Percentiles rank a stretch among this genome's conserved stretches.
Evolutionary conservation across 2,888 invertebrate species (phyloP).

Genomic region (Stegophylla sp.): DNA sequence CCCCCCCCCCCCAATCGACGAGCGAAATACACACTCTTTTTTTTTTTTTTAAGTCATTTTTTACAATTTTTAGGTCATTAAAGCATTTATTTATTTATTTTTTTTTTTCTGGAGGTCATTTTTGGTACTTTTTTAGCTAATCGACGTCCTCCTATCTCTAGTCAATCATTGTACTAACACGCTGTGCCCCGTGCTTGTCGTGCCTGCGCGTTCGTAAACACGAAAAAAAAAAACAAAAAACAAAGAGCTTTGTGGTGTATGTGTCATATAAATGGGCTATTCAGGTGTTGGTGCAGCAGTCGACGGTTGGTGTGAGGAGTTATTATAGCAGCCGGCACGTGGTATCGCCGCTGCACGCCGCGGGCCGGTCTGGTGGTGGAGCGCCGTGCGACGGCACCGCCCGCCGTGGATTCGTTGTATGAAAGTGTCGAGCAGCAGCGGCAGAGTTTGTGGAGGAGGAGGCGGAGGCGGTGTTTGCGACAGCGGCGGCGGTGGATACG

Average conservation of each 20-base stretch:
- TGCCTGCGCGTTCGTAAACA: slow-evolving; percentile 5
- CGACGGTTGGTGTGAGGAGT: slow-evolving; percentile 54
- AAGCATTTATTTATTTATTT: no score
- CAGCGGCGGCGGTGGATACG: slow-evolving; percentile 39
- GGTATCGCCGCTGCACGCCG: slow-evolving; percentile 59
- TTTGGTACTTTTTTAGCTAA: not conserved
- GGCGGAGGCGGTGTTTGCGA: slow-evolving; percentile 39
- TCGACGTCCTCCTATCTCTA: not conserved
- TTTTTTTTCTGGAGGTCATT: no score
- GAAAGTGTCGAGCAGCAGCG: slow-evolving; percentile 61
- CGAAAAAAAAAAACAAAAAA: no score
- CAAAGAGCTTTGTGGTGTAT: slow-evolving; percentile 51
- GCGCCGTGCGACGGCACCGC: slow-evolving; percentile 59
- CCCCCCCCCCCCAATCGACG: no score
- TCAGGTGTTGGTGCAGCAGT: slow-evolving; percentile 54
- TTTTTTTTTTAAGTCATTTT: no score
- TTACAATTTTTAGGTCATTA: no score
- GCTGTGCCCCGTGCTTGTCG: slow-evolving; percentile 12
- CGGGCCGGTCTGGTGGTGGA: slow-evolving; percentile 59
- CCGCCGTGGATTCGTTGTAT: slow-evolving; percentile 60
- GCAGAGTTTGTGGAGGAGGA: slow-evolving; percentile 60
- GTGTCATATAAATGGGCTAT: slow-evolving; percentile 49
- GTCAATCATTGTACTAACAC: not conserved
- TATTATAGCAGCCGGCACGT: slow-evolving; percentile 58
- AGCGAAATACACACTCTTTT: no score